These are phyloP conservation scores for Alouatta palliata DNA, from an alignment of 2,113 vertebrate genomes.

Conservation along the genomic window DNA sequence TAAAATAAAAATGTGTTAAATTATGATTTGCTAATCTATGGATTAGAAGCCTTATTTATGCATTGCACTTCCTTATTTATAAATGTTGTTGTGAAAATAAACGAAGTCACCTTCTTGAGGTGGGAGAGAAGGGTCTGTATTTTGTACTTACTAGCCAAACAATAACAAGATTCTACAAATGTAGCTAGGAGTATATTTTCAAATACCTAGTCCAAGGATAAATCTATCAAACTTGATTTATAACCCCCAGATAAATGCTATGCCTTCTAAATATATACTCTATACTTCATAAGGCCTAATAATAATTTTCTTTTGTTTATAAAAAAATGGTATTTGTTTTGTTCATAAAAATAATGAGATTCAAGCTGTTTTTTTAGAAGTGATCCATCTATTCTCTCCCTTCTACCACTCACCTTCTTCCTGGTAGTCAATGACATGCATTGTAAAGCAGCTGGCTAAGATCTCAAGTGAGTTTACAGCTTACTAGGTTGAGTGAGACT, in stretches of 20 bases:
- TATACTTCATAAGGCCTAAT: not conserved
- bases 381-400: not conserved
- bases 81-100: not conserved
- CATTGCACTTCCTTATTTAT: not conserved
- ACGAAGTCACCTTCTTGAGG: not conserved
- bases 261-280: not conserved
- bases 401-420: not conserved
- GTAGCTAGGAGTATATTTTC: not conserved
- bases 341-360: no score
- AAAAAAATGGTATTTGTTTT: not conserved
- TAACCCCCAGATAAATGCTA: not conserved
- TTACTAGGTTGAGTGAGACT: not conserved
- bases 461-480: not conserved
- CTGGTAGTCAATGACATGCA: not conserved
- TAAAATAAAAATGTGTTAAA: not conserved
- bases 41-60: not conserved
- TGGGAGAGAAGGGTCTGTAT: not conserved
- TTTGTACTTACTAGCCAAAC: not conserved
- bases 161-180: not conserved
- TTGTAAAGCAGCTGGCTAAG: not conserved
- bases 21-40: not conserved
- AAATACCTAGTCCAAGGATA: not conserved
- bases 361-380: not conserved
- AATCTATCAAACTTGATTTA: not conserved
- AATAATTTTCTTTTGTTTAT: not conserved